A percentile compares a stretch with the other conserved stretches of the same genome.
These are phyloP conservation scores for Metacarcinus magister DNA, from an alignment of 2,888 invertebrate genomes.

Conservation along the genomic window DNA sequence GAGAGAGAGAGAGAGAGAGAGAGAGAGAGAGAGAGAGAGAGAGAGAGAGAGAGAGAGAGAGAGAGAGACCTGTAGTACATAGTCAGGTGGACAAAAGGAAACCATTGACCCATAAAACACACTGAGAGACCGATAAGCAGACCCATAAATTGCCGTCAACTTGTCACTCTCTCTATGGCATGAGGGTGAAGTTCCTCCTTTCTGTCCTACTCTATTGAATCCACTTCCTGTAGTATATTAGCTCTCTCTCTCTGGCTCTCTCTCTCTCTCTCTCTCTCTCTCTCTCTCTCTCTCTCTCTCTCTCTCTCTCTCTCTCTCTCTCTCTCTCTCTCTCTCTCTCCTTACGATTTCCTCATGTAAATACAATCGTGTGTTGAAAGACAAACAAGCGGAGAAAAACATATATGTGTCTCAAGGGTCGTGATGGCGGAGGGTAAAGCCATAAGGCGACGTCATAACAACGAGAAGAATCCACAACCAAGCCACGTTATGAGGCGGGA, in stretches of 20 bases:
- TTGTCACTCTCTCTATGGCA: background rate
- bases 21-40: background rate
- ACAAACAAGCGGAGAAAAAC: background rate
- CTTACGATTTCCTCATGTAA: background rate
- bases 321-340: background rate
- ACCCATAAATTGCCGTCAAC: background rate
- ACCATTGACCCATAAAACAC: conserved; percentile 7
- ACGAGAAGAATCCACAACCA: background rate
- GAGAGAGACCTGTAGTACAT: background rate
- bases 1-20: too few species aligned
- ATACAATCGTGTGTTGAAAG: conserved; percentile 12
- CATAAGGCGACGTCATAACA: background rate
- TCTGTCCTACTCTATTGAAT: background rate
- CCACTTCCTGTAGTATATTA: background rate
- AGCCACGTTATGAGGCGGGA: background rate
- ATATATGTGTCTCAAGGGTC: background rate
- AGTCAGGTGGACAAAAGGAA: background rate
- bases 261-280: background rate
- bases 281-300: background rate
- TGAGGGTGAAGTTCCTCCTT: background rate
- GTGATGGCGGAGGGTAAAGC: background rate
- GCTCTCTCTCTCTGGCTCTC: background rate
- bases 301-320: conserved; percentile 2
- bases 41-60: conserved; percentile 2
- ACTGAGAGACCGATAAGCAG: conserved; percentile 6